These are phyloP conservation scores for Rhagonycha fulva DNA, from an alignment of 2,888 invertebrate genomes.

Conservation along the genomic window DNA sequence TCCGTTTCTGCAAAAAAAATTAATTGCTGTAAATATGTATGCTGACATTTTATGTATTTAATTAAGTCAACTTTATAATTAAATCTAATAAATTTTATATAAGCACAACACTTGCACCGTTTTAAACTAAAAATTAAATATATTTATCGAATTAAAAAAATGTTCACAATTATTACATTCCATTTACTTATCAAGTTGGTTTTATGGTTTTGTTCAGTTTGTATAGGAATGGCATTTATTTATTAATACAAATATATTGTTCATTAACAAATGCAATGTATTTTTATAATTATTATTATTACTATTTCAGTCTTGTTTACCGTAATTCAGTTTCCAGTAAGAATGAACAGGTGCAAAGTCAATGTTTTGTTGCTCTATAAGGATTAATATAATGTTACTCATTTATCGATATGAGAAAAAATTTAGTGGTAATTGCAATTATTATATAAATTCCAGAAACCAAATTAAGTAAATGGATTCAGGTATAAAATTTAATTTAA, in stretches of 20 bases:
- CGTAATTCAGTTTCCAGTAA: background rate
- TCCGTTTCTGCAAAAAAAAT: background rate
- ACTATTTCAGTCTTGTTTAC: constrained; percentile 1
- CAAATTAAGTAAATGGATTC: background rate
- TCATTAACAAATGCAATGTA: background rate
- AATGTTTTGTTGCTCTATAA: background rate
- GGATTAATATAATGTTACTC: background rate
- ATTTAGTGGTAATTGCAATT: background rate
- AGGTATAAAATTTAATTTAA: background rate
- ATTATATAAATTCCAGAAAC: background rate
- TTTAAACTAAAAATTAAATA: background rate
- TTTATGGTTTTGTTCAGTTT: background rate
- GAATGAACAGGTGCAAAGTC: background rate
- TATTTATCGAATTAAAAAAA: background rate
- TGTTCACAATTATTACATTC: background rate
- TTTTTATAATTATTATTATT: constrained; percentile 5
- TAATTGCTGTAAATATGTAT: background rate
- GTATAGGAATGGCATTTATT: background rate
- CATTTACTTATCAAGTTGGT: background rate
- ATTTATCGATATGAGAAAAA: background rate
- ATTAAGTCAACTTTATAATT: background rate
- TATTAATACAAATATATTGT: background rate
- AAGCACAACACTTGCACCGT: background rate
- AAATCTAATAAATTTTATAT: background rate
- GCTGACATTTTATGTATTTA: background rate